These are phyloP conservation scores for Sigmodon hispidus DNA, from an alignment of 2,113 vertebrate species.

Conservation along the genomic window DNA sequence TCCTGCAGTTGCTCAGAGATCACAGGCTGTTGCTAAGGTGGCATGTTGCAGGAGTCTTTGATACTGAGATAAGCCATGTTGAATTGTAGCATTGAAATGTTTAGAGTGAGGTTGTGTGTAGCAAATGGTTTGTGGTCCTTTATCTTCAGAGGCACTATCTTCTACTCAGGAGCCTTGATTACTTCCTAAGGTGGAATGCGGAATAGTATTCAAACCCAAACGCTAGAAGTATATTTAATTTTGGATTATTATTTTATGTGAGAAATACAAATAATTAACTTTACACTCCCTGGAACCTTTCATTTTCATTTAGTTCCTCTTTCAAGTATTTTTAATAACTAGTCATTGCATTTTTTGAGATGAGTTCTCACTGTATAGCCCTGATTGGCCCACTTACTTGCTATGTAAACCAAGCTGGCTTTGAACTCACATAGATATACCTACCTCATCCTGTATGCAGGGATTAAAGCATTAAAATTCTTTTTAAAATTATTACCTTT, in stretches of 20 bases:
- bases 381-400: background rate
- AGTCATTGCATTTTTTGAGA: background rate
- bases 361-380: background rate
- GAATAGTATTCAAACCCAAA: background rate
- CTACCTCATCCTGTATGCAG: background rate
- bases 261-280: background rate
- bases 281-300: background rate
- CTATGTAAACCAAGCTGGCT: background rate
- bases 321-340: background rate
- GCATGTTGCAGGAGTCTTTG: background rate
- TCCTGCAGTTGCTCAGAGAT: background rate
- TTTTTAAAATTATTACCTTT: background rate
- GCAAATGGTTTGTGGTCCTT: background rate
- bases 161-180: background rate
- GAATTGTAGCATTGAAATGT: background rate
- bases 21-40: background rate
- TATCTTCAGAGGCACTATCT: background rate
- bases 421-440: background rate
- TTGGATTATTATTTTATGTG: constrained; percentile 51
- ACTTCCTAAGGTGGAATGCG: background rate
- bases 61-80: background rate
- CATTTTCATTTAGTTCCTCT: background rate
- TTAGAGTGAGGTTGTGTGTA: background rate
- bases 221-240: constrained; percentile 41
- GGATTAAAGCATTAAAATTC: background rate